phyloP scores from a whole-genome alignment of 2,797 vertebrate genomes.

The Anas georgica region DNA sequence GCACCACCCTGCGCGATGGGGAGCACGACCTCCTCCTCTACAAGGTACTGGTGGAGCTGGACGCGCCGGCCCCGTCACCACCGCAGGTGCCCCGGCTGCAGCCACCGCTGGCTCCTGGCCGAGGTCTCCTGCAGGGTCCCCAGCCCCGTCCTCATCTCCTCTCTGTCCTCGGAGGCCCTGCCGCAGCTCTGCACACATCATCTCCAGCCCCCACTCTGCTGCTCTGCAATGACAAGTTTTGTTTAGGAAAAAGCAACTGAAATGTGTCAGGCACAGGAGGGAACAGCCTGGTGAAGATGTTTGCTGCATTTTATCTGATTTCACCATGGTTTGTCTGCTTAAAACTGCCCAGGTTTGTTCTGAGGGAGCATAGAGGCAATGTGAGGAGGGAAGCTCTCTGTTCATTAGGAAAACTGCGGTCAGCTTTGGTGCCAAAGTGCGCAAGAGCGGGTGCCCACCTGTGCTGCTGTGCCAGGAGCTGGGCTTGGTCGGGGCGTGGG shows the following conservation, averaged over 20 bases:
- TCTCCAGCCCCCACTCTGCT: rapidly evolving
- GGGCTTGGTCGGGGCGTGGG: too few relatives aligned
- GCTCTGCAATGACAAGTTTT: not conserved
- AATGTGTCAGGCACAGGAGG: not conserved
- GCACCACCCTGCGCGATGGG: conserved; percentile 59
- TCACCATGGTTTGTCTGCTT: not conserved
- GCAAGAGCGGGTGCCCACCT: not conserved
- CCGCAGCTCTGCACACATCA: rapidly evolving
- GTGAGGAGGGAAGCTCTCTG: not conserved
- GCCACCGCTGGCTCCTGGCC: rapidly evolving
- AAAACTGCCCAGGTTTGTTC: not conserved
- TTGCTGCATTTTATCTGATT: not conserved
- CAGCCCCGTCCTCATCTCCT: not conserved
- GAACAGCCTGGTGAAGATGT: not conserved
- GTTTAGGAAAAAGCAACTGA: not conserved
- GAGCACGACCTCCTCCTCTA: conserved; percentile 66
- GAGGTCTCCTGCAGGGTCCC: not conserved
- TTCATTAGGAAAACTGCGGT: rapidly evolving
- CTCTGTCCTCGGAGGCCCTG: not conserved
- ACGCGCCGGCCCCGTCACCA: too few relatives aligned
- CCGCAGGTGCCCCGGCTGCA: too few relatives aligned
- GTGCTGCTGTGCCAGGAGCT: not conserved
- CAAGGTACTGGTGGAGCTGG: conserved; percentile 15
- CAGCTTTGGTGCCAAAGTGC: rapidly evolving
- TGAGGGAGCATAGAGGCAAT: not conserved